phyloP scores from a whole-genome alignment of 1,140 invertebrate genomes.

The Meloidogyne chitwoodi region DNA sequence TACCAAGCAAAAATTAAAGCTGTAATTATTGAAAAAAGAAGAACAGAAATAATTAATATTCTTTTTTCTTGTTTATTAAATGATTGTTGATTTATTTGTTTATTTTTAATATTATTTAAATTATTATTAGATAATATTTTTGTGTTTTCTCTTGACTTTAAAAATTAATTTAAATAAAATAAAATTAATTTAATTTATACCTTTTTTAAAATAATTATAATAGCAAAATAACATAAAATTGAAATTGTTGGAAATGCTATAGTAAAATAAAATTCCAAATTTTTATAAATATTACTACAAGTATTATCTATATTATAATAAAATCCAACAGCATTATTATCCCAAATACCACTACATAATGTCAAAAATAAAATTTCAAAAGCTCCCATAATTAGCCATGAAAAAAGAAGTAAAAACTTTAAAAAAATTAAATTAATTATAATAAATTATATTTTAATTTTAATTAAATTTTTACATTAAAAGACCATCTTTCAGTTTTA shows the following conservation, averaged over 20 bases:
- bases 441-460: too few species aligned
- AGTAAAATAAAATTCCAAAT: conserved; percentile 17
- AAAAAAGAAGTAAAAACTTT: conserved; percentile 4
- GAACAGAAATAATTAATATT: conserved; percentile 11
- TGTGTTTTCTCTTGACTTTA: too few species aligned
- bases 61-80: conserved; percentile 8
- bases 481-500: neutral
- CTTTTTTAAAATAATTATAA: conserved; percentile 10
- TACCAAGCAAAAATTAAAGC: conserved; percentile 22
- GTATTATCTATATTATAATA: neutral
- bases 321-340: conserved; percentile 1
- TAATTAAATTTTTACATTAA: conserved; percentile 7
- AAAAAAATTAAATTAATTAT: neutral
- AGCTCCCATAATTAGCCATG: conserved; percentile 1
- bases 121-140: neutral
- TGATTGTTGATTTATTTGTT: neutral
- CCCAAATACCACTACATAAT: conserved; percentile 8
- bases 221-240: neutral
- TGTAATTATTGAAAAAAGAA: conserved; percentile 16
- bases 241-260: conserved; percentile 11
- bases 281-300: neutral
- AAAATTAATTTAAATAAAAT: too few species aligned
- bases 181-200: neutral
- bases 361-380: conserved; percentile 8
- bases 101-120: neutral